Base-by-base conservation (phyloP, 2,888 invertebrate species). In the Phania funesta region DNA sequence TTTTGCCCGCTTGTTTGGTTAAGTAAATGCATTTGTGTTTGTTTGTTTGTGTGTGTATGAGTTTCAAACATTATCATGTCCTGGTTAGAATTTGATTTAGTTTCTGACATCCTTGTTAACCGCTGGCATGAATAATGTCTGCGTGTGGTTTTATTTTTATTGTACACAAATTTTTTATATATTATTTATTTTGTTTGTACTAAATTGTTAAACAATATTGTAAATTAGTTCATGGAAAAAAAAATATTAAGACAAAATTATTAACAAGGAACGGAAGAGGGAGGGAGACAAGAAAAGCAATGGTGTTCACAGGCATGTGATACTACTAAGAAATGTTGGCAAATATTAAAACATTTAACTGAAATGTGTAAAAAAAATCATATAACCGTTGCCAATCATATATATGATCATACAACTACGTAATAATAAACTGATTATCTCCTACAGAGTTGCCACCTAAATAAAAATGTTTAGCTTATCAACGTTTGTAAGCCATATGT, bases 11-110 rank as follows among this genome's bases (percentile, higher is more conserved):
- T 58, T 41, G 38, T 48, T 18, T 56, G 32, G 1, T 3, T 22
- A 22, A 18, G 26, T 38, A 16, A 13, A 4, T 16, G 11, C 18
- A 5, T 5, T 9, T 32, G 35, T 22, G 24, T 24, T 35, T 6
- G 7, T 62, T 13, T 32, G 13, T 13, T 24, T 7, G 26, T 26
- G 46, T 18, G 18, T 46, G 16, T 20, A 3, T 65, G 26, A n/a
- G 18, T 48, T 41, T 32, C 1, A 22, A 9, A 46, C 38, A 71
- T 64, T 78, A 65, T 70, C 54, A 77, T 77, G 78, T 78, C 16
- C 48, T 71, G 78, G 70, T 78, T 65, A 48, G 50, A 29, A 46
- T 71, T 78, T 78, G 71, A 71, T 78, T 78, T 71, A 71, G 70
- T 78, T 71, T 78, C 64, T 78, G 48, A 71, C 78, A 71, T 71